These are phyloP conservation scores for Drosophila serrata DNA, from an alignment of 1,140 invertebrate species.

Conservation along the genomic window DNA sequence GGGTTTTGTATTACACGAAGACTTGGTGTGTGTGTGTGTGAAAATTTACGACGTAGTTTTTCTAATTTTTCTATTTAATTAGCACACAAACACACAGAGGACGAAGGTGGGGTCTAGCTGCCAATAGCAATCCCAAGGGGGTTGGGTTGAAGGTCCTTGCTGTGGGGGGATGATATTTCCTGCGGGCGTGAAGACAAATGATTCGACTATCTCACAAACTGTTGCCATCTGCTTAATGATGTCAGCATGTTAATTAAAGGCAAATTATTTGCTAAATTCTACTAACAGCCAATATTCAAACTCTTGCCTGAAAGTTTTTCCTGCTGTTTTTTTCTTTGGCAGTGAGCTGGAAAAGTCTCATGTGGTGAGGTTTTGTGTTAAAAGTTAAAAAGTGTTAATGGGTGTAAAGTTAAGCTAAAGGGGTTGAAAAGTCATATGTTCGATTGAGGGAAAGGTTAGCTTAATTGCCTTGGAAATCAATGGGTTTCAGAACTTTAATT, in stretches of 20 bases:
- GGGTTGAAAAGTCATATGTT: neutral
- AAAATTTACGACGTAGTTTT: conserved; percentile 79
- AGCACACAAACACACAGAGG: conserved; percentile 37
- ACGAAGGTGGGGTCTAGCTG: too few species aligned
- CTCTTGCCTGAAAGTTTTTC: conserved; percentile 7
- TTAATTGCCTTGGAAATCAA: neutral
- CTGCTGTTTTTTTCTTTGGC: neutral
- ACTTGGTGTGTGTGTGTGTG: conserved; percentile 44
- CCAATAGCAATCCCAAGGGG: neutral
- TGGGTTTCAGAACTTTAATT: neutral
- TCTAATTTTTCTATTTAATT: conserved; percentile 82
- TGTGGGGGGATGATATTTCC: conserved; percentile 45
- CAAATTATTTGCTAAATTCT: conserved; percentile 77
- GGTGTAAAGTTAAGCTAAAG: too few species aligned
- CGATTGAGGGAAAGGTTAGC: neutral
- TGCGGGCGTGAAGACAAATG: conserved; percentile 70
- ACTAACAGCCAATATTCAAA: conserved; percentile 14
- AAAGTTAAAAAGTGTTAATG: conserved; percentile 34
- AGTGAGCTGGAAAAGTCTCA: conserved; percentile 3
- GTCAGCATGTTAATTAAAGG: conserved; percentile 80
- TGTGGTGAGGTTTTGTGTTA: conserved; percentile 7
- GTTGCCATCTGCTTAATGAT: conserved; percentile 78
- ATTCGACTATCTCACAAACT: conserved; percentile 65
- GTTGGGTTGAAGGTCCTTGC: neutral
- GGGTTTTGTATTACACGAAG: conserved; percentile 72